A percentile compares a stretch with the other conserved stretches of the same genome.
Evolutionary conservation across 2,113 vertebrate species (phyloP).

Genomic region (Brachyhypopomus gauderio): DNA sequence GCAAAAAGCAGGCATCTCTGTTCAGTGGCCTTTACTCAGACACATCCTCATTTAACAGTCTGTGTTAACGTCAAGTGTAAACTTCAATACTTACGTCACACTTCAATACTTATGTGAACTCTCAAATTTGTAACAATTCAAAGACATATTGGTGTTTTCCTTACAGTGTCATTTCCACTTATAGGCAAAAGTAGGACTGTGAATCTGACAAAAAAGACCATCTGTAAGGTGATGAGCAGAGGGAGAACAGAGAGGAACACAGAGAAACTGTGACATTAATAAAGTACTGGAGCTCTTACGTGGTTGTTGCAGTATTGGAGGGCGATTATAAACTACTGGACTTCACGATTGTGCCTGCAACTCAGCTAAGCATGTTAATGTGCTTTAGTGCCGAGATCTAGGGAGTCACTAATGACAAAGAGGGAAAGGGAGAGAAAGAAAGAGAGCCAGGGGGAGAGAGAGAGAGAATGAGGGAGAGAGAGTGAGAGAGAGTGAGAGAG

Average conservation of each 20-base stretch:
- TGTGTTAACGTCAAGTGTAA: too few species aligned
- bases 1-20: neutral
- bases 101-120: neutral
- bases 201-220: neutral
- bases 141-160: neutral
- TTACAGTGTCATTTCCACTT: conserved; percentile 16
- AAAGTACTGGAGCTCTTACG: too few species aligned
- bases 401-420: conserved; percentile 51
- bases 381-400: conserved; percentile 52
- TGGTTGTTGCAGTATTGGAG: conserved; percentile 38
- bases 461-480: too few species aligned
- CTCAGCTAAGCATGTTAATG: conserved; percentile 65
- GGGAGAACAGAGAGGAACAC: too few species aligned
- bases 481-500: too few species aligned
- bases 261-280: too few species aligned
- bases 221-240: conserved; percentile 47
- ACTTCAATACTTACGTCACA: too few species aligned
- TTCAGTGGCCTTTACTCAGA: neutral
- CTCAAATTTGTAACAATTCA: neutral
- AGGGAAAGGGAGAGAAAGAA: too few species aligned
- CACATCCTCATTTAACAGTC: neutral
- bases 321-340: conserved; percentile 39
- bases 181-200: conserved; percentile 7
- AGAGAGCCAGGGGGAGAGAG: too few species aligned
- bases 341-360: conserved; percentile 26